Evolutionary conservation across 2,797 vertebrate genomes (phyloP).

Genomic region (Rhinoraja longicauda): DNA sequence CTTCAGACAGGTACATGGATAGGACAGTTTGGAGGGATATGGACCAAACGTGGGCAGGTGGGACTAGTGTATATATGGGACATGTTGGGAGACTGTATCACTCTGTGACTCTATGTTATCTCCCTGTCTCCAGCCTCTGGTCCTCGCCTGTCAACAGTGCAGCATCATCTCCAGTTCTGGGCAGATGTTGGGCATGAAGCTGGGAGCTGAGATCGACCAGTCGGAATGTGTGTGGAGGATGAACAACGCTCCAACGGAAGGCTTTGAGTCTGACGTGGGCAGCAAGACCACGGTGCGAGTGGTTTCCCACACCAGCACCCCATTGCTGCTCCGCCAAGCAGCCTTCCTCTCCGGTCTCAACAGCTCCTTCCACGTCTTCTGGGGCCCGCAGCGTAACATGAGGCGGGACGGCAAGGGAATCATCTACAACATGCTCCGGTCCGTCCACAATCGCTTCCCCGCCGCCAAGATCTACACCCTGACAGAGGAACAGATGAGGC

Average conservation of each 20-base stretch:
- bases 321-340: constrained; percentile 65
- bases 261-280: constrained; percentile 80
- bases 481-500: constrained; percentile 56
- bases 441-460: constrained; percentile 62
- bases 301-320: constrained; percentile 85
- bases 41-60: too few species aligned
- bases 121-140: constrained; percentile 48
- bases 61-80: too few species aligned
- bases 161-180: constrained; percentile 89
- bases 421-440: constrained; percentile 65
- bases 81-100: too few species aligned
- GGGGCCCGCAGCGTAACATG: constrained; percentile 85
- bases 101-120: too few species aligned
- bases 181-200: constrained; percentile 73
- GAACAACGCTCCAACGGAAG: constrained; percentile 80
- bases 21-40: too few species aligned
- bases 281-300: constrained; percentile 70
- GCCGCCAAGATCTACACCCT: constrained; percentile 66
- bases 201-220: constrained; percentile 68
- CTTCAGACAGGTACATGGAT: too few species aligned
- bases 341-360: constrained; percentile 72
- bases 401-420: constrained; percentile 66
- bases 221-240: constrained; percentile 80
- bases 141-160: constrained; percentile 61
- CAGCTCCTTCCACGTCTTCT: constrained; percentile 74